Percentiles rank a stretch among this genome's conserved stretches.
Conservation (phyloP, 2,888 invertebrate genomes). For the Miltochrista miniata region DNA sequence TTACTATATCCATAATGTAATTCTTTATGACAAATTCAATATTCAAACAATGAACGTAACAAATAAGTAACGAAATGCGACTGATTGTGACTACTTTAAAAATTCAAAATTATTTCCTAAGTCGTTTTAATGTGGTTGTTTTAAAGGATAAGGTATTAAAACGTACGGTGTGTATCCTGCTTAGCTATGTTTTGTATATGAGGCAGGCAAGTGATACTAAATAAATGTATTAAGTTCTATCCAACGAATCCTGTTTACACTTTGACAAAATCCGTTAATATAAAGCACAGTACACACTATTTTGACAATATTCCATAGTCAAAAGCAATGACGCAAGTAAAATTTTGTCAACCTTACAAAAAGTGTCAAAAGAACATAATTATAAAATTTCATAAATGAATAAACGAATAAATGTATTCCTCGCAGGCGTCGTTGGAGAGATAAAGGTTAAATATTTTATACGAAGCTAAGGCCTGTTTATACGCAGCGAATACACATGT, state of each 20-base stretch:
- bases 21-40: constrained; percentile 21
- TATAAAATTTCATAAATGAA: too few relatives aligned
- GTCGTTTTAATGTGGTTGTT: constrained; percentile 37
- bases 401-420: neutral
- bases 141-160: constrained; percentile 32
- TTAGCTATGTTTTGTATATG: constrained; percentile 39
- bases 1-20: neutral
- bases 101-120: constrained; percentile 39
- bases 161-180: constrained; percentile 28
- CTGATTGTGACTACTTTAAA: constrained; percentile 53
- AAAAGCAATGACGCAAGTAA: too few relatives aligned
- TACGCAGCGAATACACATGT: neutral
- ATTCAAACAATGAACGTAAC: constrained; percentile 46
- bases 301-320: too few relatives aligned
- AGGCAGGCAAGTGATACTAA: constrained; percentile 17
- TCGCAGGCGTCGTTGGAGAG: neutral
- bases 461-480: constrained; percentile 6
- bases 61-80: constrained; percentile 49
- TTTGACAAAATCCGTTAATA: neutral
- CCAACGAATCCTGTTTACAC: neutral
- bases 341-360: too few relatives aligned
- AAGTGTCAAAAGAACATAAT: too few relatives aligned
- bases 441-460: neutral
- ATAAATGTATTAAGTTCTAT: constrained; percentile 17
- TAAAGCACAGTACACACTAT: neutral